Conservation (phyloP, 2,888 invertebrate genomes). For the Digitonthophagus gazella region DNA sequence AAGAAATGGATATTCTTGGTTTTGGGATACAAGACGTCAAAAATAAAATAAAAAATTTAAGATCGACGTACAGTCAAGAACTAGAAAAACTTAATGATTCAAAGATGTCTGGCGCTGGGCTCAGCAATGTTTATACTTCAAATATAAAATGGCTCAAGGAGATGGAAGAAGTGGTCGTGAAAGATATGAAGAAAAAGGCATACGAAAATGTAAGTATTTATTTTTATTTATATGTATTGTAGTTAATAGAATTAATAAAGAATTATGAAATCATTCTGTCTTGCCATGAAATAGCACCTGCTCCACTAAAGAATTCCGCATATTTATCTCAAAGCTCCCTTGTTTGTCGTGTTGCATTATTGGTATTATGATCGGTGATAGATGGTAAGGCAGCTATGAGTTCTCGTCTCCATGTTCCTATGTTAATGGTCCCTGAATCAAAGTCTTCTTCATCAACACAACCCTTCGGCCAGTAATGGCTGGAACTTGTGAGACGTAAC, state of each 20-base stretch:
- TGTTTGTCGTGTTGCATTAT: too few species aligned
- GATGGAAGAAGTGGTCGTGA: background rate
- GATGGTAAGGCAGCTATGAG: too few species aligned
- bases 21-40: slow-evolving; percentile 11
- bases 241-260: too few species aligned
- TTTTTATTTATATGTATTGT: slow-evolving; percentile 1
- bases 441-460: slow-evolving; percentile 17
- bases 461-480: background rate
- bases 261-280: too few species aligned
- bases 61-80: slow-evolving; percentile 17
- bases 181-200: background rate
- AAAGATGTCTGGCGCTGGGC: background rate
- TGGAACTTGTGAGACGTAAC: slow-evolving; percentile 3
- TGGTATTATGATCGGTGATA: too few species aligned
- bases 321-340: too few species aligned
- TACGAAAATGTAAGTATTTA: slow-evolving; percentile 10
- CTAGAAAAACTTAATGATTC: slow-evolving; percentile 5
- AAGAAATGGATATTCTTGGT: slow-evolving; percentile 4
- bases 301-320: too few species aligned
- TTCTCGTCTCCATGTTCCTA: background rate
- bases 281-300: too few species aligned
- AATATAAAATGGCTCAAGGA: slow-evolving; percentile 1
- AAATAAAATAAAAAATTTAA: slow-evolving; percentile 18
- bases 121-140: background rate
- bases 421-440: slow-evolving; percentile 18